phyloP scores from a whole-genome alignment of 2,888 invertebrate species.

The Pterobdella sp. region DNA sequence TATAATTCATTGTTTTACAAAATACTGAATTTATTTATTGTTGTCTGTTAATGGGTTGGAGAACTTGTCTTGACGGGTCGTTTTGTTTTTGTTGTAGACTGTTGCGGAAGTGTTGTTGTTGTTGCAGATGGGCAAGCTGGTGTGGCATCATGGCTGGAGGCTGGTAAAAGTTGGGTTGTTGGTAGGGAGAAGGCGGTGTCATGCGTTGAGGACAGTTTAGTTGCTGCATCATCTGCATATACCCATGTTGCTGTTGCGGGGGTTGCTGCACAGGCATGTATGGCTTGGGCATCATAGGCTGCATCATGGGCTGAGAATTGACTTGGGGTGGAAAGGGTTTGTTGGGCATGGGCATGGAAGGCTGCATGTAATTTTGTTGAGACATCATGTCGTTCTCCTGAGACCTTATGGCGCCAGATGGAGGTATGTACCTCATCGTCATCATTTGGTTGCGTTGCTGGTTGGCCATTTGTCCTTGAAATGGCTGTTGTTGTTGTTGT shows the following conservation, averaged over 20 bases:
- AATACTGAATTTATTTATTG: no score
- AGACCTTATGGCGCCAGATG: not conserved
- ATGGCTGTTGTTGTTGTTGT: not conserved
- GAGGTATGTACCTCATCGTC: not conserved
- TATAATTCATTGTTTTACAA: no score
- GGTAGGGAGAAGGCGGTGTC: not conserved
- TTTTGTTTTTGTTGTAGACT: not conserved
- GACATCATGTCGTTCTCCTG: not conserved
- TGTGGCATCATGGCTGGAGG: not conserved
- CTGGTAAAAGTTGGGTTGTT: not conserved
- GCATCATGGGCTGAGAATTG: constrained; percentile 2
- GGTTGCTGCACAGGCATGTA: constrained; percentile 7
- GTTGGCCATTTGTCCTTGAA: not conserved
- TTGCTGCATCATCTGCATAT: constrained; percentile 13
- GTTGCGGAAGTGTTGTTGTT: not conserved
- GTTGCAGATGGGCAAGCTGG: not conserved
- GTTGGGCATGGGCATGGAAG: not conserved
- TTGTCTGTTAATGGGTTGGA: constrained; percentile 1
- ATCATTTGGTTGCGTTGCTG: no score
- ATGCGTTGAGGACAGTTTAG: constrained; percentile 6
- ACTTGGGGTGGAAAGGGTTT: not conserved
- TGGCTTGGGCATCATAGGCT: constrained; percentile 12
- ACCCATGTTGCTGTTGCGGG: not conserved
- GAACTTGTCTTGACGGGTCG: not conserved
- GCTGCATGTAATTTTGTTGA: not conserved